Evolutionary conservation across 2,888 invertebrate species (phyloP), one percentile per base, ranked within the genome.

Genomic region (Clostera curtula): DNA sequence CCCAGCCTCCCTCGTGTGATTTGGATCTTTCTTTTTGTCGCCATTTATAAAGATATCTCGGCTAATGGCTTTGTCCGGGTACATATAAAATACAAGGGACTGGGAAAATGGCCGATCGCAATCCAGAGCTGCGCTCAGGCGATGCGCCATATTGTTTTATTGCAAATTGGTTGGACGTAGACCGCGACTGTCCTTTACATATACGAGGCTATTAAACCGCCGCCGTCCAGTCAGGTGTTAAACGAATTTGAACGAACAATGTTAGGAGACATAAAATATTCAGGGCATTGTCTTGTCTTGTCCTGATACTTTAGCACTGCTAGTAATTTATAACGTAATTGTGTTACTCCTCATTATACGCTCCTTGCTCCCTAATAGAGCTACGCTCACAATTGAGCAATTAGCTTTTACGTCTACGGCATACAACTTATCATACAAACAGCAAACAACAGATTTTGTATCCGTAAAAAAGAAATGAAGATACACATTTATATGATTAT

Each of bases 91-190:
- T 15, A 58, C 52, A 61, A 59, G 61, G 54, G 60, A 50, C 51
- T 54, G 49, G 35, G 33, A 34, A 43, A 49, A 54, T 47, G 48
- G 38, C 42, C 56, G 52, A 60, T 60, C 64, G 49, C 65, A 66
- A 60, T 59, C 65, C 43, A 54, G 60, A 55, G 53, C 55, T n/a
- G 59, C 59, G 57, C 57, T 54, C 56, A 55, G 56, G 51, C 55
- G 55, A 56, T 43, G 56, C 55, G 69, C 75, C 69, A 71, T 82
- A 82, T 82, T 83, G 79, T 83, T 82, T 83, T 83, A 83, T 82
- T 82, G 82, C 82, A 83, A 83, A 83, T 83, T 83, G 82, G 79
- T 75, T 77, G 74, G 75, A 71, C 73, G 72, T 67, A 69, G 62
- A 67, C 72, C 73, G 71, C 70, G 73, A 65, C 72, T 79, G 82